Conservation (phyloP, 1,140 invertebrate species). For the Drosophila nigrodunni region DNA sequence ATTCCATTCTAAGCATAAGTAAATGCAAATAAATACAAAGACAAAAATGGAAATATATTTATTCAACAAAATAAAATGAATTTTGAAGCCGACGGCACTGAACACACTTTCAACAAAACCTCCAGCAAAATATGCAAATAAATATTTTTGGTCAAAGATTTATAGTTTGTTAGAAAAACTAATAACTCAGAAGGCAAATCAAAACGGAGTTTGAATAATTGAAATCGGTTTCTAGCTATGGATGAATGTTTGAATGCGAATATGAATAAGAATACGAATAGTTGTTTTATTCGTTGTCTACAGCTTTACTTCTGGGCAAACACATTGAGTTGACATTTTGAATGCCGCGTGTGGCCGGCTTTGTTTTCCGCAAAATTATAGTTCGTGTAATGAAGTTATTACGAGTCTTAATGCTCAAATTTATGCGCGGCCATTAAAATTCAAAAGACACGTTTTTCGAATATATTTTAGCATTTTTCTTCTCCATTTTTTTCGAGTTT, state of each 20-base stretch:
- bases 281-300: constrained; percentile 25
- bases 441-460: constrained; percentile 81
- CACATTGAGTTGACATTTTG: constrained; percentile 45
- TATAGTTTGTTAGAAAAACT: neutral
- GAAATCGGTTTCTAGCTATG: constrained; percentile 3
- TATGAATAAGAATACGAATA: neutral
- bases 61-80: too few species aligned
- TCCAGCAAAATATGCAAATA: neutral
- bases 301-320: constrained; percentile 9
- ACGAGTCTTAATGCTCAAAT: constrained; percentile 81
- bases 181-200: neutral
- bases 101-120: neutral
- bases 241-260: constrained; percentile 27
- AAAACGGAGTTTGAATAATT: neutral
- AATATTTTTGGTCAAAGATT: neutral
- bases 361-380: constrained; percentile 62
- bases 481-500: constrained; percentile 1
- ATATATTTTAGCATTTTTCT: constrained; percentile 70
- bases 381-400: constrained; percentile 82
- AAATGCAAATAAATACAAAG: too few species aligned
- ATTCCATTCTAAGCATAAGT: too few species aligned
- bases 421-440: constrained; percentile 81
- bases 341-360: constrained; percentile 36
- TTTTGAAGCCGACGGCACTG: too few species aligned
- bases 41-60: too few species aligned